Percentiles rank a stretch among this genome's conserved stretches.
phyloP scores from a whole-genome alignment of 2,797 vertebrate genomes.

The Cetoscarus ocellatus region DNA sequence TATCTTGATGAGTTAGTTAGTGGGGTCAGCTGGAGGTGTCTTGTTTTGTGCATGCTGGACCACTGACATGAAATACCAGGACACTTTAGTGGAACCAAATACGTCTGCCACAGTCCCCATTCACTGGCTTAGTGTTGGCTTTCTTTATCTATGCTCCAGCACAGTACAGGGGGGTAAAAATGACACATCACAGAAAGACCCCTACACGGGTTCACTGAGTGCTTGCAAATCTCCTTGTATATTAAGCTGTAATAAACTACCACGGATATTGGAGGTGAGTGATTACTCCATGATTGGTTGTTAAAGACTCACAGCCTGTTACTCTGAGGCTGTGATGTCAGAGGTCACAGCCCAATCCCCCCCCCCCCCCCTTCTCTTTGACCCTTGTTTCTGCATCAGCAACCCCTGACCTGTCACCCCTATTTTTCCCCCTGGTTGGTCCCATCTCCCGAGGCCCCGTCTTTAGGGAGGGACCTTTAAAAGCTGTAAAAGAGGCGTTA shows the following conservation, averaged over 20 bases:
- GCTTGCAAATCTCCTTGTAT: conserved; percentile 11
- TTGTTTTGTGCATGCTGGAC: background rate
- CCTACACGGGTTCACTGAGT: background rate
- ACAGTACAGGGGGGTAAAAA: background rate
- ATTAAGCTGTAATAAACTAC: conserved; percentile 20
- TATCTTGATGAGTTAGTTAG: background rate
- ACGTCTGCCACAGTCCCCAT: background rate
- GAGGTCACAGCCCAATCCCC: conserved; percentile 64
- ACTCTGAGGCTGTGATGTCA: conserved; percentile 46
- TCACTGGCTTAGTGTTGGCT: background rate
- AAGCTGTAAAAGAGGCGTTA: conserved; percentile 14
- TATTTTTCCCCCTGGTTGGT: conserved; percentile 41
- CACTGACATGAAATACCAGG: background rate
- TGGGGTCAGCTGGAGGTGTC: background rate
- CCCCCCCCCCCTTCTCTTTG: conserved; percentile 55
- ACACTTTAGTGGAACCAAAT: conserved; percentile 6
- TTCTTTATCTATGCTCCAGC: background rate
- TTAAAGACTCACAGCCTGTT: conserved; percentile 54
- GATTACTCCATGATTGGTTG: conserved; percentile 32
- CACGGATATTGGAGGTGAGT: conserved; percentile 16
- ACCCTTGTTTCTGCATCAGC: conserved; percentile 58
- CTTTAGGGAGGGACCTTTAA: conserved; percentile 17
- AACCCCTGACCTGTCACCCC: conserved; percentile 60
- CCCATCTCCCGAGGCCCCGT: conserved; percentile 22
- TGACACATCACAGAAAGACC: background rate